These are phyloP conservation scores for Eupeodes corollae DNA, from an alignment of 1,140 invertebrate species.

Conservation along the genomic window DNA sequence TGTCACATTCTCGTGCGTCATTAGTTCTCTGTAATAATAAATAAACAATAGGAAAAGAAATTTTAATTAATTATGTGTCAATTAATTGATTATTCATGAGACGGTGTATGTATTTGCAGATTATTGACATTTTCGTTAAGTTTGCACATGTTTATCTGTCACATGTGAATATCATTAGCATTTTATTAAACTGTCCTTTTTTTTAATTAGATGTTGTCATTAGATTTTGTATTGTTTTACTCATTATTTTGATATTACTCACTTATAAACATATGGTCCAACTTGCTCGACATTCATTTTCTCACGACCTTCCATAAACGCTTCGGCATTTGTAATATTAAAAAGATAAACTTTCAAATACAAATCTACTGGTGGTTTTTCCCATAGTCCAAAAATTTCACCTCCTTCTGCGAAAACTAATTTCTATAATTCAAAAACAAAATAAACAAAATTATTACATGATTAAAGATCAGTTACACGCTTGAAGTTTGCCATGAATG, in stretches of 20 bases:
- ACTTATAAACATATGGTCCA: slow-evolving; percentile 88
- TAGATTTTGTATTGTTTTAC: not conserved
- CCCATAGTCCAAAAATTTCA: slow-evolving; percentile 77
- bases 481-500: not conserved
- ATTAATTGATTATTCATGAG: not conserved
- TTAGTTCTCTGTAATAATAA: slow-evolving; percentile 46
- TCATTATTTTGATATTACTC: slow-evolving; percentile 24
- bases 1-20: slow-evolving; percentile 54
- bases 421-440: slow-evolving; percentile 47
- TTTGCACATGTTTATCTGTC: not conserved
- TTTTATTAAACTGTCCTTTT: too few relatives aligned
- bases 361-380: slow-evolving; percentile 68
- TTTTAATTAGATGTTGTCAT: not conserved
- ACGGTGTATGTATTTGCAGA: too few relatives aligned
- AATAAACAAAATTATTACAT: slow-evolving; percentile 6
- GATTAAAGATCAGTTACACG: not conserved
- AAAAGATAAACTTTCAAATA: slow-evolving; percentile 78
- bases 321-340: slow-evolving; percentile 76
- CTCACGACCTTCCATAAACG: slow-evolving; percentile 56
- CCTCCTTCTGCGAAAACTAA: slow-evolving; percentile 54
- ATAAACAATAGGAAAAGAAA: not conserved
- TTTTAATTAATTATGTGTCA: not conserved
- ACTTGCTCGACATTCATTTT: slow-evolving; percentile 67
- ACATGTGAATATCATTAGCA: too few relatives aligned
- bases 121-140: not conserved